Evolutionary conservation across 2,113 vertebrate species (phyloP), one percentile per base, ranked within the genome.

Genomic region (Gadus chalcogrammus): DNA sequence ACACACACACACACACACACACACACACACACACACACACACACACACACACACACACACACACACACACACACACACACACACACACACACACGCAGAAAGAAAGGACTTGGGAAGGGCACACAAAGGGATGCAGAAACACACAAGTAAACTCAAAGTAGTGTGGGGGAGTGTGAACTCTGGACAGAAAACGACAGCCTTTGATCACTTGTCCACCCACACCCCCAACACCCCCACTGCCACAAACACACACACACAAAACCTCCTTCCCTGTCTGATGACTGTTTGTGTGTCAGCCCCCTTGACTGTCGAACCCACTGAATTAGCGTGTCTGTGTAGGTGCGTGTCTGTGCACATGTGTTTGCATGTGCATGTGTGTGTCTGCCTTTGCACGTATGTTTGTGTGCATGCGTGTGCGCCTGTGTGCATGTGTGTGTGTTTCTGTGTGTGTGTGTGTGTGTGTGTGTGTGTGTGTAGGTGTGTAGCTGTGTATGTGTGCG

Each of bases 131-230:
- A 35, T 58, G 61, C 64, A 31, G 75, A 62, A 67, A 48, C 64
- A 64, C 64, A 71, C 20, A 61, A 27, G 64, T 38, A 61, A 71
- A 69, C 72, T 72, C 67, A 62, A 73, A 68, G 59, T 20, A 35
- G 12, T 17, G 42, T 70, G 81, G 42, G 84, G 81, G 85, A 24
- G 88, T 81, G 88, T 87, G 79, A 88, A 87, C 81, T 78, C 75
- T 72, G 76, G 71, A 77, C 79, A 84, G 75, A 70, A 64, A 74
- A 80, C 9, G 73, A 89, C 72, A 68, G 67, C 63, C 89, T 90
- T 87, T 90, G 88, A 87, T 88, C 88, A 90, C 67, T 69, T 73
- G 42, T 42, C 82, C 71, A 59, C 68, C 67, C 68, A 66, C 75
- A 9, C 42, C 42, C 42, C 42, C 42, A 24, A 24, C 22, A 24